These are phyloP conservation scores for Ammodytes marinus DNA, from an alignment of 2,113 vertebrate species.

Conservation along the genomic window DNA sequence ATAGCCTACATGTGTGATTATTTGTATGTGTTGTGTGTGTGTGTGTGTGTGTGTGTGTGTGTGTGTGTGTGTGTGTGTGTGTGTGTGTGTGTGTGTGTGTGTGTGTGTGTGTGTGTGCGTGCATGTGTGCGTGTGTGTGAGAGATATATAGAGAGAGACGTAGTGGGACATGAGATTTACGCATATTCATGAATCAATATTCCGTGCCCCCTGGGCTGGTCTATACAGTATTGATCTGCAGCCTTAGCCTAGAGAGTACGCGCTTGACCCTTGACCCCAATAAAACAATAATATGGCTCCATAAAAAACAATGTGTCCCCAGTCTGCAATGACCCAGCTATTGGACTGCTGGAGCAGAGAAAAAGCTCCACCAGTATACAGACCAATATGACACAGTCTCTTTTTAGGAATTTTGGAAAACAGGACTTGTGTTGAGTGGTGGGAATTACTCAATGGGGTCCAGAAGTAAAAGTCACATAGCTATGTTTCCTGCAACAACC, in stretches of 20 bases:
- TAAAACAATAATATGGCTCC: slow-evolving; percentile 69
- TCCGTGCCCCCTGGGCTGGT: slow-evolving; percentile 53
- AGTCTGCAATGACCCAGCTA: slow-evolving; percentile 46
- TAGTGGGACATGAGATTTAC: slow-evolving; percentile 65
- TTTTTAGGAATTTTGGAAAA: neutral
- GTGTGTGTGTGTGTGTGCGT: slow-evolving; percentile 40
- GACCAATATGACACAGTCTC: slow-evolving; percentile 23
- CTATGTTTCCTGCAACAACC: neutral
- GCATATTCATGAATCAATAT: slow-evolving; percentile 77
- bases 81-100: slow-evolving; percentile 31
- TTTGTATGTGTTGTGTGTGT: slow-evolving; percentile 7
- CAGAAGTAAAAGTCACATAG: neutral
- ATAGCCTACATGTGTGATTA: neutral
- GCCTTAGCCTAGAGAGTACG: slow-evolving; percentile 51
- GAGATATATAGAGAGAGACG: slow-evolving; percentile 35
- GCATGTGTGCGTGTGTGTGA: slow-evolving; percentile 34
- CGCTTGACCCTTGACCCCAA: slow-evolving; percentile 74
- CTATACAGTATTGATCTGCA: slow-evolving; percentile 75
- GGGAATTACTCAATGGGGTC: neutral
- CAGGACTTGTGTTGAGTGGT: neutral
- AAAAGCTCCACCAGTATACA: slow-evolving; percentile 5
- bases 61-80: slow-evolving; percentile 45
- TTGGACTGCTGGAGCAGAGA: slow-evolving; percentile 24
- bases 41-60: slow-evolving; percentile 8
- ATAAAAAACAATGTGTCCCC: slow-evolving; percentile 68